Conservation (phyloP, 2,888 invertebrate species). For the Ophion costatus region DNA sequence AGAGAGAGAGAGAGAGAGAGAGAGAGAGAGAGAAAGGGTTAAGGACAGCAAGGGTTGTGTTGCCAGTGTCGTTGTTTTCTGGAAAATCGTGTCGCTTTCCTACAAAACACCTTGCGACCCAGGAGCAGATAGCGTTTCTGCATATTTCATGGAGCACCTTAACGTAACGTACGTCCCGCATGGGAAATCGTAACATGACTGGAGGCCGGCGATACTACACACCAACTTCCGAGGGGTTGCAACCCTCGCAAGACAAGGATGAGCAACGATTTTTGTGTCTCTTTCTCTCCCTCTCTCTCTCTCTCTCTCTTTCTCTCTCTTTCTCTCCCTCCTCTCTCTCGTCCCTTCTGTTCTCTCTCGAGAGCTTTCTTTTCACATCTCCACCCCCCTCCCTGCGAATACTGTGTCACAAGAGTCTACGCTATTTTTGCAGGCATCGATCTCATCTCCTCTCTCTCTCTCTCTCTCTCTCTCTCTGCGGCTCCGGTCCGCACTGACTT, state of each 20-base stretch:
- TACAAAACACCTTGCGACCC: conserved; percentile 71
- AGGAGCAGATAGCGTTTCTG: conserved; percentile 76
- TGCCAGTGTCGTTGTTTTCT: conserved; percentile 34
- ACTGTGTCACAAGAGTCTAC: conserved; percentile 66
- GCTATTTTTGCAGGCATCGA: conserved; percentile 67
- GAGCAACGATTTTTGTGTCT: conserved; percentile 54
- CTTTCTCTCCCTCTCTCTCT: conserved; percentile 54
- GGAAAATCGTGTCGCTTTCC: conserved; percentile 71
- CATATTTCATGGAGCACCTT: conserved; percentile 79
- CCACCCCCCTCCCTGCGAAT: conserved; percentile 28
- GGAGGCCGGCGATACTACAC: conserved; percentile 42
- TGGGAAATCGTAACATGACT: conserved; percentile 80
- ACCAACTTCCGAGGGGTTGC: conserved; percentile 70
- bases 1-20: conserved; percentile 15
- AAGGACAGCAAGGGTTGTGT: conserved; percentile 20
- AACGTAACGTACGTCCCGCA: conserved; percentile 80
- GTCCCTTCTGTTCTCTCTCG: conserved; percentile 28
- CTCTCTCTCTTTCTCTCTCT: conserved; percentile 25
- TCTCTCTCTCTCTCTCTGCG: conserved; percentile 1
- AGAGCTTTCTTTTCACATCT: conserved; percentile 56
- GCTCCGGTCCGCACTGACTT: conserved; percentile 1
- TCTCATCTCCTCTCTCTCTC: conserved; percentile 56
- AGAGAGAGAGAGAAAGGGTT: conserved; percentile 25
- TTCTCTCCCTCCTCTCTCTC: conserved; percentile 7
- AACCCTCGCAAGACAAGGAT: conserved; percentile 41